Evolutionary conservation across 2,113 vertebrate genomes (phyloP), one percentile per base, ranked within the genome.

Genomic region (Phrynosoma platyrhinos): DNA sequence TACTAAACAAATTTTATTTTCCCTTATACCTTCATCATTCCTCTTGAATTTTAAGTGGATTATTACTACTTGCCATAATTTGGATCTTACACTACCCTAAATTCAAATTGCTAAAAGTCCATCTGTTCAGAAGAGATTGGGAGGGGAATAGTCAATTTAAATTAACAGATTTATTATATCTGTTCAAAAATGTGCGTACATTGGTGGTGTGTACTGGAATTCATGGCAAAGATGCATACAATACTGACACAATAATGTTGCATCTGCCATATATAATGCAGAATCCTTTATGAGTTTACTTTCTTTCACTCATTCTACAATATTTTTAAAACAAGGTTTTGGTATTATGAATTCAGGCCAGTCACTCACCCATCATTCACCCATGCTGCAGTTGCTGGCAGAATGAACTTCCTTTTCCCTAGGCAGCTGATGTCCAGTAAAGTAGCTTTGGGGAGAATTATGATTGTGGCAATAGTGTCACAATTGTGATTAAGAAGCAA

Each of bases 161-260:
- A 25, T 55, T 36, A 82, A 2, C 5, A 13, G 20, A 0, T 68
- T 58, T 13, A 2, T 1, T 30, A 16, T 9, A 83, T 69, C 0
- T 1, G 78, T 42, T 71, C 5, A 53, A 71, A 47, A 82, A 30
- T 53, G 68, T 71, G n/a, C n/a, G 3, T 79, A 30, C 47, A 55
- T 1, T 30, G 10, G 68, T 68, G 30, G 10, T 68, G 20, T 53
- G 64, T 64, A 53, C 4, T 58, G 55, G n/a, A 79, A 79, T 69
- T 7, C 42, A 79, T 27, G 25, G 32, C 13, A 12, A 5, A 84
- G 6, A 23, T 75, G 23, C 47, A 36, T 20, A 55, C 20, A 2
- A 27, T 62, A 12, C 6, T 2, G 20, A 32, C 36, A 16, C 32
- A 20, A 52, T 69, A 79, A 69, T 36, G 7, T 9, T 75, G 21